These are phyloP conservation scores for Carlito syrichta DNA, from an alignment of 2,113 vertebrate species.

Conservation along the genomic window DNA sequence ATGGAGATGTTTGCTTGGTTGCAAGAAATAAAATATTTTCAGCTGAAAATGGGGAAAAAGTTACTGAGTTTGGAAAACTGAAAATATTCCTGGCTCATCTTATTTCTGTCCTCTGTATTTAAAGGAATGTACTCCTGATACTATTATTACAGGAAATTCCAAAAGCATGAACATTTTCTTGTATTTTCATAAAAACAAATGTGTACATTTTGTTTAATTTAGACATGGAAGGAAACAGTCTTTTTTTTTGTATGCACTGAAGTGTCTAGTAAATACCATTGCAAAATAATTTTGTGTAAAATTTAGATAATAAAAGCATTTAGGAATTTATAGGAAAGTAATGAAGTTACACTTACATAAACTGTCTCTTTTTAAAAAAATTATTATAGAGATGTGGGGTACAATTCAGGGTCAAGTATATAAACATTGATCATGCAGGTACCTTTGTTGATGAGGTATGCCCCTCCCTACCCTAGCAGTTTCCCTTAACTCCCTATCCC, in stretches of 20 bases:
- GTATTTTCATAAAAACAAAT: constrained; percentile 65
- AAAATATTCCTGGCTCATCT: constrained; percentile 64
- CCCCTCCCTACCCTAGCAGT: too few relatives aligned
- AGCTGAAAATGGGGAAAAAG: constrained; percentile 67
- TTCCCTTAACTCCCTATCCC: too few relatives aligned
- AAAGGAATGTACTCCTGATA: constrained; percentile 69
- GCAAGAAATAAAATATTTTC: constrained; percentile 56
- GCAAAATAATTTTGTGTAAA: neutral
- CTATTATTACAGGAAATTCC: constrained; percentile 75
- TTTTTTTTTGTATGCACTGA: constrained; percentile 35
- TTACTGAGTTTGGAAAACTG: constrained; percentile 62
- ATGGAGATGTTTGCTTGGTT: constrained; percentile 55
- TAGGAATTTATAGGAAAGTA: neutral
- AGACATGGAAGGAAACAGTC: constrained; percentile 21
- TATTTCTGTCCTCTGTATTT: constrained; percentile 62
- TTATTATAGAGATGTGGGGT: too few relatives aligned
- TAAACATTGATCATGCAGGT: too few relatives aligned
- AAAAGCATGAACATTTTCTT: constrained; percentile 45
- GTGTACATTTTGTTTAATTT: constrained; percentile 56
- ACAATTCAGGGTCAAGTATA: too few relatives aligned
- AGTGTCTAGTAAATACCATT: neutral
- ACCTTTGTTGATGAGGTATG: too few relatives aligned
- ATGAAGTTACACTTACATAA: neutral
- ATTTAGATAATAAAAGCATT: neutral
- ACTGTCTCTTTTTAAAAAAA: too few relatives aligned